Evolutionary conservation across 2,113 vertebrate genomes (phyloP), one percentile per base, ranked within the genome.

Genomic region (Daubentonia madagascariensis): DNA sequence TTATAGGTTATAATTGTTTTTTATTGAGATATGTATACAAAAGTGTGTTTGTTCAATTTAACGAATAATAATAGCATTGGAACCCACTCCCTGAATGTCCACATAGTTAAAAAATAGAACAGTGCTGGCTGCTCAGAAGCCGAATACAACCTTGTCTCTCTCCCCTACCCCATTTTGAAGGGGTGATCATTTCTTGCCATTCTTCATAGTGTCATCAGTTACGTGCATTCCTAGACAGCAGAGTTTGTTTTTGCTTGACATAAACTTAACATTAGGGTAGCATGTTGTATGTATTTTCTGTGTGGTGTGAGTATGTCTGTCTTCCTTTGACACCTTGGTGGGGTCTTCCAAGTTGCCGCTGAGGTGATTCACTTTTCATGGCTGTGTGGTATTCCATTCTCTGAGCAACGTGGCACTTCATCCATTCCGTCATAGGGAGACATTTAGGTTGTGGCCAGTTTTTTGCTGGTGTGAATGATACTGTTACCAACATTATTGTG

Each of bases 331-430:
- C 88, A 30, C 40, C 28, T 37, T 28, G 59, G n/a, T 59, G 25
- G 20, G 10, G 0, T 35, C 35, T 0, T 68, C 67, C 12, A 52
- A 10, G n/a, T 12, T 37, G 48, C 48, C 14, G 57, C 28, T 4
- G 35, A 78, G 18, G n/a, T 1, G 22, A 52, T 40, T 63, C 23
- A 8, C 3, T 88, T 37, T 61, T 68, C 13, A 2, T 9, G 43
- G 20, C 61, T 3, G 18, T 45, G 1, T 16, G 6, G 30, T 50
- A 0, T 6, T 40, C 28, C 23, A 0, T 20, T 65, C 45, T 50
- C 6, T 40, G 8, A 59, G 22, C 10, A 6, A 5, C 13, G n/a
- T 37, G 40, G 37, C 81, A 30, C 8, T 67, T 25, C 4, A 22
- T 37, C 54, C 52, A 2, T 48, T 43, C 23, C 63, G 5, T 16